Base-by-base conservation (phyloP, 2,888 invertebrate species). In the Galeopsomyia nigrocyanea region DNA sequence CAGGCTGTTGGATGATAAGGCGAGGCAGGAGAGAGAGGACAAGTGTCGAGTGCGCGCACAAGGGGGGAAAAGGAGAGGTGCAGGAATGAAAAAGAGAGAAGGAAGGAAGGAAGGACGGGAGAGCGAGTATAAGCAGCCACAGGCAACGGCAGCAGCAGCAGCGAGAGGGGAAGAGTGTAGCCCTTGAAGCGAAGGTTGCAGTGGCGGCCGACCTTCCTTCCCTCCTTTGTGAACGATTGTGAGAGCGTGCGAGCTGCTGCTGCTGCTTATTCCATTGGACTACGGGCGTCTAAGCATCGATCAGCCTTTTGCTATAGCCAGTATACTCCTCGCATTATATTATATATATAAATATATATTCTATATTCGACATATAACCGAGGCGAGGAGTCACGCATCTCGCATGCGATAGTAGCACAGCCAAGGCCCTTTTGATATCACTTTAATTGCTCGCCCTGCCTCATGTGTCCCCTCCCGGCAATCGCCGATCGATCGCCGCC, bases 171-270 rank as follows among this genome's bases (percentile, higher is more conserved):
- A n/a, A 58, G 68, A 71, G 64, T 0, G 60, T 22, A 13, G 22
- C 84, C 84, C 83, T 84, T 84, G 84, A 82, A 81, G 80, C 79
- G 84, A 84, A 85, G 84, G 84, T 81, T 83, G 81, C 79, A 74
- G 66, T 76, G 62, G 75, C 75, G 79, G 62, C 63, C 78, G 81
- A 80, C 79, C 81, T 81, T 79, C 77, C 78, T 78, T 79, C 79
- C 78, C 77, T 77, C 76, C 77, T 79, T 79, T 78, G 77, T 80
- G 77, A 80, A 79, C 78, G 78, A 80, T 81, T 78, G 10, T 22
- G 57, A 46, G 63, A 26, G 55, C 19, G 22, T 58, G 5, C 63
- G 64, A n/a, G n/a, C n/a, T n/a, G n/a, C n/a, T n/a, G n/a, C n/a
- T n/a, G n/a, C n/a, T n/a, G 7, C 39, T 39, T 39, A 39, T 39